Evolutionary conservation across 2,888 invertebrate genomes (phyloP), one percentile per base, ranked within the genome.

Genomic region (Cloeon dipterum): DNA sequence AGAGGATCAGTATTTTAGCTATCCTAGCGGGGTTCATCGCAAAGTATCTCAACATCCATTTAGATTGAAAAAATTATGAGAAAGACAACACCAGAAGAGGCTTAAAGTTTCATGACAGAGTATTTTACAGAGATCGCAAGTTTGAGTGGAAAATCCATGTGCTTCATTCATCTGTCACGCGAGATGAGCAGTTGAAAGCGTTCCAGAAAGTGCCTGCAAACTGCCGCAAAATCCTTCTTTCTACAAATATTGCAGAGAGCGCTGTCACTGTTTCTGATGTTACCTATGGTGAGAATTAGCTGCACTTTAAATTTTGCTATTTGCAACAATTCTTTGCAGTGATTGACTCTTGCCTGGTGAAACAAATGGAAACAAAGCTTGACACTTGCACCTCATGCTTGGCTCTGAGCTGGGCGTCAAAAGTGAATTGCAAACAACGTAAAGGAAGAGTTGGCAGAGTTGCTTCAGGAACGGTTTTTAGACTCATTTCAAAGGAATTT

Each of bases 311-410:
- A 8, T 33, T 35, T 34, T n/a, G n/a, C n/a, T n/a, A n/a, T n/a
- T n/a, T n/a, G n/a, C n/a, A n/a, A 17, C 39, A 16, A 19, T 8
- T 20, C n/a, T 39, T 54, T 57, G 32, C 52, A 78, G 91, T 96
- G 34, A 77, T 94, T 48, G 94, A 96, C 58, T 93, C 85, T 56
- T 94, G 93, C 56, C 60, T 93, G 41, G 83, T 83, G 41, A 93
- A 91, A 60, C 66, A 70, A 23, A 56, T 88, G 46, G 62, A 75
- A 4, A 71, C 74, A 34, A 83, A 93, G 52, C 59, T 66, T 2
- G 58, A 61, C 1, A 81, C 86, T 0, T 83, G 82, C 60, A 83
- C 74, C 52, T 70, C 76, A 16, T 68, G 73, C 33, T 63, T 94
- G 32, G 69, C 74, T 47, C 51, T 89, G 43, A 62, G 66, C 40